phyloP scores from a whole-genome alignment of 1,140 invertebrate species.

The Ceratitis capitata region DNA sequence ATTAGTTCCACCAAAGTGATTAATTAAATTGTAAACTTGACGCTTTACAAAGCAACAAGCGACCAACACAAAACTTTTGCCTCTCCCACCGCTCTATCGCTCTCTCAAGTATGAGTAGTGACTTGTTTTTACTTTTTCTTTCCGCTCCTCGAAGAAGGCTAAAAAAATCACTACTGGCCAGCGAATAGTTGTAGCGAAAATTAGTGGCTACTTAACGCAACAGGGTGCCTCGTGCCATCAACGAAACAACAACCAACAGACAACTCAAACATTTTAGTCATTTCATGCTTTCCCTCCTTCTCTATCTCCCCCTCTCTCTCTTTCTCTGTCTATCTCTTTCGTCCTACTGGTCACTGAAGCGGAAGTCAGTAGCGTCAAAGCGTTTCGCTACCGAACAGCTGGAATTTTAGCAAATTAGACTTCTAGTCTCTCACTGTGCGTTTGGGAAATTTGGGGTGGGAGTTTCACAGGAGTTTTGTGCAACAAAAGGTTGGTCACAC shows the following conservation, averaged over 20 bases:
- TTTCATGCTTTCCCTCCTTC: too few relatives aligned
- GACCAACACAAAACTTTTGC: not conserved
- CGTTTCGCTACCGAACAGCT: not conserved
- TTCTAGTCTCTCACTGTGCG: not conserved
- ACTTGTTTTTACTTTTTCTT: not conserved
- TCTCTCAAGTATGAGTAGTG: too few relatives aligned
- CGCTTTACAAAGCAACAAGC: not conserved
- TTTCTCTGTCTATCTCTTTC: too few relatives aligned
- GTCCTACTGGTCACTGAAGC: not conserved
- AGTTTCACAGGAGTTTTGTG: not conserved
- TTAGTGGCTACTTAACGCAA: constrained; percentile 32
- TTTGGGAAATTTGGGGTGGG: not conserved
- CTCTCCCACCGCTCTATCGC: not conserved
- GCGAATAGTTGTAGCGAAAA: constrained; percentile 1
- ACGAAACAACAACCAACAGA: not conserved
- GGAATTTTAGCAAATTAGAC: constrained; percentile 10
- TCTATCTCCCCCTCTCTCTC: too few relatives aligned
- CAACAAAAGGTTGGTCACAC: constrained; percentile 16
- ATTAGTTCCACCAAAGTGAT: constrained; percentile 10
- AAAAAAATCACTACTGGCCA: not conserved
- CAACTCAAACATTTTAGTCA: not conserved
- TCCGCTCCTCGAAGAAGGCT: not conserved
- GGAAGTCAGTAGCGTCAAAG: not conserved
- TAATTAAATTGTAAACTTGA: constrained; percentile 32
- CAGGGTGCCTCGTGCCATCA: not conserved